Evolutionary conservation across 2,888 invertebrate genomes (phyloP).

Genomic region (Philopedon plagiatum): DNA sequence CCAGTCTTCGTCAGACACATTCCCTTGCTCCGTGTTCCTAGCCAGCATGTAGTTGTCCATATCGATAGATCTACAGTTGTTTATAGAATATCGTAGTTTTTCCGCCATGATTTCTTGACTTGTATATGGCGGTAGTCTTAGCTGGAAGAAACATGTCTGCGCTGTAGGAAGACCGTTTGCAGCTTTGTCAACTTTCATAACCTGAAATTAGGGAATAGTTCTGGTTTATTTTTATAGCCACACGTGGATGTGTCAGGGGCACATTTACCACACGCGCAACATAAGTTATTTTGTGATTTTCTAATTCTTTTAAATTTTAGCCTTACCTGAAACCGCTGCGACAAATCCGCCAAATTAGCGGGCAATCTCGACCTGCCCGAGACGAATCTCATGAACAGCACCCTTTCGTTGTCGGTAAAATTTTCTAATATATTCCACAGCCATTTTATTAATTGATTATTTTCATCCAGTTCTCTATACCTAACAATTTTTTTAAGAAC

Average conservation of each 20-base stretch:
- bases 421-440: constrained; percentile 76
- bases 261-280: too few species aligned
- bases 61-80: constrained; percentile 78
- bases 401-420: constrained; percentile 75
- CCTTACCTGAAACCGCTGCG: constrained; percentile 75
- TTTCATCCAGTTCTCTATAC: constrained; percentile 77
- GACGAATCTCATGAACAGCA: constrained; percentile 78
- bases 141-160: constrained; percentile 76
- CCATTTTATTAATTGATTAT: constrained; percentile 74
- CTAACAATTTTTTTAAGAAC: constrained; percentile 75
- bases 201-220: constrained; percentile 60
- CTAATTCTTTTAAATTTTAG: background rate
- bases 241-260: too few species aligned
- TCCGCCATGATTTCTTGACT: constrained; percentile 75
- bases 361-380: constrained; percentile 77
- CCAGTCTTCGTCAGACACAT: constrained; percentile 70
- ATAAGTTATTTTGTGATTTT: too few species aligned
- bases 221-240: background rate
- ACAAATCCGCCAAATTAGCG: constrained; percentile 76
- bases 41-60: constrained; percentile 81
- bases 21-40: constrained; percentile 71
- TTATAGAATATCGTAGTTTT: constrained; percentile 76
- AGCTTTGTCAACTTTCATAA: constrained; percentile 73
- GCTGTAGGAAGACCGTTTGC: constrained; percentile 76
- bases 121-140: constrained; percentile 75